phyloP scores from a whole-genome alignment of 2,797 vertebrate species.

The Hypotaenidia philippensis region DNA sequence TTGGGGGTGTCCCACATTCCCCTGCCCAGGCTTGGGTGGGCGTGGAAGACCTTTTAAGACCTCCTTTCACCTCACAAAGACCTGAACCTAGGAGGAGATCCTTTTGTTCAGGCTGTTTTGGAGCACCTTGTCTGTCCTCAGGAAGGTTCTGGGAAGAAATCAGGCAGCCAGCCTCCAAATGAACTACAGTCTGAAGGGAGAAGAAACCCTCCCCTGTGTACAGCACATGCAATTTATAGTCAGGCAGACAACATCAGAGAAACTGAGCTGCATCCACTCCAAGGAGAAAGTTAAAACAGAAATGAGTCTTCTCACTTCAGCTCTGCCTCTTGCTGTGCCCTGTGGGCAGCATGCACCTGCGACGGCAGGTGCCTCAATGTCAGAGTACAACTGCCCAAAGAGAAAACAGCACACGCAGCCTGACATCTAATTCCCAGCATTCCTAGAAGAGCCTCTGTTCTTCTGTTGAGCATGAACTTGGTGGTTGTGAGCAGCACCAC shows the following conservation, averaged over 20 bases:
- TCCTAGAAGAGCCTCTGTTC: not conserved
- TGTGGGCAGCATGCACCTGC: not conserved
- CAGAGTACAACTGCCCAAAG: not conserved
- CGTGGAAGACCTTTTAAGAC: not conserved
- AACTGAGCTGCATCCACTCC: not conserved
- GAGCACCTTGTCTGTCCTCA: not conserved
- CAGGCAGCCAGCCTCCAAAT: not conserved
- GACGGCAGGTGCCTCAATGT: not conserved
- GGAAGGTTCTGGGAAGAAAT: not conserved
- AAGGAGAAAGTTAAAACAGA: constrained; percentile 42
- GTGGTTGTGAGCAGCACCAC: not conserved
- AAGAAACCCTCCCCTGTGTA: not conserved
- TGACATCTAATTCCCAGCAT: not conserved
- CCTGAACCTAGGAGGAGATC: not conserved
- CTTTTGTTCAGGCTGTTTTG: not conserved
- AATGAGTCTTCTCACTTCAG: not conserved
- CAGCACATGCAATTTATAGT: not conserved
- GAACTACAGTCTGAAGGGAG: not conserved
- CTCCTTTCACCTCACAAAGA: not conserved
- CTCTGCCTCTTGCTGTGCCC: constrained; percentile 17
- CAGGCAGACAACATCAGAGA: not conserved
- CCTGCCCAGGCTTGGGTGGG: not conserved
- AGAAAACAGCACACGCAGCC: not conserved
- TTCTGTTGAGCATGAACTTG: not conserved
- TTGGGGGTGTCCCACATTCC: not conserved